Evolutionary conservation across 2,888 invertebrate genomes (phyloP).

Genomic region (Lagria hirta): DNA sequence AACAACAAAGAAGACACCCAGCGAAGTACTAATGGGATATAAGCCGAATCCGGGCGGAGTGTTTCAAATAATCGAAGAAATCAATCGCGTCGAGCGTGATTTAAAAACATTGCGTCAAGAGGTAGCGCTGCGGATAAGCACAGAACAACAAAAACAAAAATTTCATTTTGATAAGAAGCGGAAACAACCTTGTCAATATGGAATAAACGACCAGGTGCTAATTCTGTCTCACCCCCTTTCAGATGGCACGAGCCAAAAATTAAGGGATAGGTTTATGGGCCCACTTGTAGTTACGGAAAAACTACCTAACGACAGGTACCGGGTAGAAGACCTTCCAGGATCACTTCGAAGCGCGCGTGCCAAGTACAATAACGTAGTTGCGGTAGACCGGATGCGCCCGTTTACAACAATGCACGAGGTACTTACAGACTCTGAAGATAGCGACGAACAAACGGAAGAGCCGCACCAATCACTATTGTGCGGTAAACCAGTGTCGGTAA

Average conservation of each 20-base stretch:
- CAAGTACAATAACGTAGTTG: constrained; percentile 11
- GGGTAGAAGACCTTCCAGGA: too few relatives aligned
- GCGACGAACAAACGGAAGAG: too few relatives aligned
- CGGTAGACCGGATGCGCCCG: constrained; percentile 13
- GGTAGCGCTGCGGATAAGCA: background rate
- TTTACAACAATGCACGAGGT: too few relatives aligned
- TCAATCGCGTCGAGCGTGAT: background rate
- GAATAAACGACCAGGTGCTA: background rate
- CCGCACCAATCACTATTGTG: too few relatives aligned
- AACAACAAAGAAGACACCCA: constrained; percentile 3
- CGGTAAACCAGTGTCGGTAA: too few relatives aligned
- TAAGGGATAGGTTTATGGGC: too few relatives aligned
- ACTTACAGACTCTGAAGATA: too few relatives aligned
- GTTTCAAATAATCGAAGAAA: background rate
- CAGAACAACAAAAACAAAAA: background rate
- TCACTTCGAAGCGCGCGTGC: too few relatives aligned
- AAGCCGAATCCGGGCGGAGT: constrained; percentile 2
- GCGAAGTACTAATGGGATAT: constrained; percentile 4
- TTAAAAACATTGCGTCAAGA: background rate
- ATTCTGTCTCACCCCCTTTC: background rate
- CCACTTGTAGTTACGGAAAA: too few relatives aligned
- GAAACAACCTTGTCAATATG: constrained; percentile 2
- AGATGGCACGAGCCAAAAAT: too few relatives aligned
- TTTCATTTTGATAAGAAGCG: constrained; percentile 1
- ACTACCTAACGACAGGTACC: too few relatives aligned